Percentiles rank a stretch among this genome's conserved stretches.
These are phyloP conservation scores for Paramisgurnus dabryanus DNA, from an alignment of 2,113 vertebrate genomes.

Conservation along the genomic window DNA sequence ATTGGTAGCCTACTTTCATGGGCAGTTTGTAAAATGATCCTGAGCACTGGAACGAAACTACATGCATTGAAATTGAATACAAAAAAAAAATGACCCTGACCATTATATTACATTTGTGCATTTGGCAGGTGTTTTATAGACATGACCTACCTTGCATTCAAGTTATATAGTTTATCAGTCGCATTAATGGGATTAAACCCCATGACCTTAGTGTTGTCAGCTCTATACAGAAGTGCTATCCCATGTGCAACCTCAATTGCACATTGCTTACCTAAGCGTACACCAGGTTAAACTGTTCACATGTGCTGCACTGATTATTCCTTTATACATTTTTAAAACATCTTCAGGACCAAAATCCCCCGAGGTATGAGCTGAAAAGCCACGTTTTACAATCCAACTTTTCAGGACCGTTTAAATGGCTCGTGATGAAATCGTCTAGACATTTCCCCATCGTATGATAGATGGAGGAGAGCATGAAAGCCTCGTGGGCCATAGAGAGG, in stretches of 20 bases:
- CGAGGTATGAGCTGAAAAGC: constrained; percentile 6
- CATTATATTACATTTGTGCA: too few species aligned
- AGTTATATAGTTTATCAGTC: too few species aligned
- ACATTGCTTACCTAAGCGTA: neutral
- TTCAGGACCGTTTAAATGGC: constrained; percentile 33
- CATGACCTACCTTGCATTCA: too few species aligned
- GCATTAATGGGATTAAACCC: too few species aligned
- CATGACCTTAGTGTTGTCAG: too few species aligned
- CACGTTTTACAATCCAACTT: neutral
- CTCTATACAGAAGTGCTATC: too few species aligned
- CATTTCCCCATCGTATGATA: constrained; percentile 42
- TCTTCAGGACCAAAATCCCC: neutral
- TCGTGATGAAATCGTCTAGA: constrained; percentile 46
- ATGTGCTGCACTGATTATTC: neutral
- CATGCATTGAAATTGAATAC: too few species aligned
- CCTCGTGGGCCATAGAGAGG: constrained; percentile 39
- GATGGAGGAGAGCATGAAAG: constrained; percentile 44
- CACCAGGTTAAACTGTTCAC: neutral
- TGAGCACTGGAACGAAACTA: neutral
- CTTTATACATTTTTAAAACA: neutral
- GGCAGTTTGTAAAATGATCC: neutral
- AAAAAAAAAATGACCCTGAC: too few species aligned
- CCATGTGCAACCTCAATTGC: too few species aligned
- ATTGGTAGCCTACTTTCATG: neutral
- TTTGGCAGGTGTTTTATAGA: too few species aligned